Evolutionary conservation across 2,888 invertebrate species (phyloP).

Genomic region (Oxytorus armatus): DNA sequence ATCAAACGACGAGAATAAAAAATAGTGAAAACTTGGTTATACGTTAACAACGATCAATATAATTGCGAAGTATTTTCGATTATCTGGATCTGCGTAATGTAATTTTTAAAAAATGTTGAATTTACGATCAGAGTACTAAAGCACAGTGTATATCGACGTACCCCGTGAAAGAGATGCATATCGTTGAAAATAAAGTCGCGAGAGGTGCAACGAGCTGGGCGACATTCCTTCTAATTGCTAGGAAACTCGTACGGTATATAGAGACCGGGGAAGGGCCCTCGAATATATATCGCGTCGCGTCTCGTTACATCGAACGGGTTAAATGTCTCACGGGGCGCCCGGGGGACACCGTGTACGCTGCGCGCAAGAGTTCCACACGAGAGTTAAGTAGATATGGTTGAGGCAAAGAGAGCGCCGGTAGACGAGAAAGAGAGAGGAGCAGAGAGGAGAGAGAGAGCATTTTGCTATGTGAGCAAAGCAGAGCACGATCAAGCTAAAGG

Average conservation of each 20-base stretch:
- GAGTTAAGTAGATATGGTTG: slow-evolving; percentile 29
- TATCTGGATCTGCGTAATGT: background rate
- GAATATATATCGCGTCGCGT: slow-evolving; percentile 26
- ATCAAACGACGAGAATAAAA: background rate
- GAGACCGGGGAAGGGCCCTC: slow-evolving; percentile 28
- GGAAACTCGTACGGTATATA: slow-evolving; percentile 67
- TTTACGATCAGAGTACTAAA: slow-evolving; percentile 10
- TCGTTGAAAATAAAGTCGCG: slow-evolving; percentile 60
- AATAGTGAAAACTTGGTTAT: background rate
- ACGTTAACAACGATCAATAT: background rate
- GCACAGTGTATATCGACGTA: slow-evolving; percentile 2
- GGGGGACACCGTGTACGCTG: slow-evolving; percentile 35
- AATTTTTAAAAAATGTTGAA: background rate
- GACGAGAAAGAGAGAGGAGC: slow-evolving; percentile 26
- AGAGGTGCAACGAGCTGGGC: slow-evolving; percentile 63
- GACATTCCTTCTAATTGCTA: slow-evolving; percentile 78
- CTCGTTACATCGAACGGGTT: slow-evolving; percentile 54
- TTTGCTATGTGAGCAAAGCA: slow-evolving; percentile 24
- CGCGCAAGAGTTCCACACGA: slow-evolving; percentile 27
- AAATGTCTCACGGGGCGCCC: slow-evolving; percentile 47
- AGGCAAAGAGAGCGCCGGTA: slow-evolving; percentile 10
- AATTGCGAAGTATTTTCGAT: background rate
- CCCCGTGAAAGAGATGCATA: slow-evolving; percentile 49
- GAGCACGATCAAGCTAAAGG: slow-evolving; percentile 27
- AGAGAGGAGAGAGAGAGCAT: slow-evolving; percentile 14